phyloP scores from a whole-genome alignment of 2,888 invertebrate species.

The Morpho deidamia region DNA sequence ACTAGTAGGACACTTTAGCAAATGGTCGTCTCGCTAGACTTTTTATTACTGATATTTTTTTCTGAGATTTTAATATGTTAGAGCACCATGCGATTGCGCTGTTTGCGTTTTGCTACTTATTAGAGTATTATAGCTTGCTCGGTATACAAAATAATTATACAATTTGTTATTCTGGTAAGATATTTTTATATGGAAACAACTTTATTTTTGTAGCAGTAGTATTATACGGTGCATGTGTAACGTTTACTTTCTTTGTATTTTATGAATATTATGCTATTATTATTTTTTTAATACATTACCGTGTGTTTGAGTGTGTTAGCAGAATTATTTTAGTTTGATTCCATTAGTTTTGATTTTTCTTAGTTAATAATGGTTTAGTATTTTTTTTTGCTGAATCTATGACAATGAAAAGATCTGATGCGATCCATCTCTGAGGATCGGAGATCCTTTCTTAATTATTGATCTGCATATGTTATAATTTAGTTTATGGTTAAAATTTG shows the following conservation, averaged over 20 bases:
- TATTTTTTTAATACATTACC: constrained; percentile 66
- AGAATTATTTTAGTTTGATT: constrained; percentile 76
- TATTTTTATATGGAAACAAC: constrained; percentile 70
- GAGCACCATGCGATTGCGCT: constrained; percentile 36
- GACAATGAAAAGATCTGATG: constrained; percentile 81
- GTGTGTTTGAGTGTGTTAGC: constrained; percentile 77
- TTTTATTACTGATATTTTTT: constrained; percentile 45
- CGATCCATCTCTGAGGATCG: constrained; percentile 40
- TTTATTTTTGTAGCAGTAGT: constrained; percentile 73
- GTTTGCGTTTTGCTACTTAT: constrained; percentile 48
- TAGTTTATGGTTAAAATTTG: constrained; percentile 58
- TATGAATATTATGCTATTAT: constrained; percentile 69
- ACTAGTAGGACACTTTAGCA: constrained; percentile 69
- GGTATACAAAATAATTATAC: constrained; percentile 69
- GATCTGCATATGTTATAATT: constrained; percentile 65
- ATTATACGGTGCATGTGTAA: constrained; percentile 75
- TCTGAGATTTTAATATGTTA: constrained; percentile 61
- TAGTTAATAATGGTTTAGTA: constrained; percentile 72
- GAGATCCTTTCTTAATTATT: constrained; percentile 49
- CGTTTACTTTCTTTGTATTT: constrained; percentile 59
- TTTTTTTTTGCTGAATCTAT: constrained; percentile 73
- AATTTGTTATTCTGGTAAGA: constrained; percentile 76
- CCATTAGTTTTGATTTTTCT: constrained; percentile 66
- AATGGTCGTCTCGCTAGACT: constrained; percentile 71
- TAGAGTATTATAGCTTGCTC: constrained; percentile 69